Base-by-base conservation (phyloP, 2,113 vertebrate genomes). In the Amia ocellicauda region DNA sequence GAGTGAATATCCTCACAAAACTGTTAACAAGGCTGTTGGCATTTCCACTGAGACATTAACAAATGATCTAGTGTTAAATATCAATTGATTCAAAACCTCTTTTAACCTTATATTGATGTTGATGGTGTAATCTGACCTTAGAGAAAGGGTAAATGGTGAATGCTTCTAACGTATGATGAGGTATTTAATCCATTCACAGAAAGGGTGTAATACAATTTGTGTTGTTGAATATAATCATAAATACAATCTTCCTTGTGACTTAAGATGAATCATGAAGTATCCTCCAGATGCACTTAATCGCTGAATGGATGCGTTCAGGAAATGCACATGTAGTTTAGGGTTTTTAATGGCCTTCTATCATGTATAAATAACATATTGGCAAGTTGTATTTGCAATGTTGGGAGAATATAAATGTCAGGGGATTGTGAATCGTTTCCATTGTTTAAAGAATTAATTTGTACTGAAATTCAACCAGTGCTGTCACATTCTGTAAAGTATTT, bases 81-180 rank as follows among this genome's bases (percentile, higher is more conserved):
- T 70, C 69, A 75, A 81, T 80, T 83, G 74, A 80, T 82, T 78
- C 69, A 40, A 53, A 74, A 52, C 77, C 63, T 82, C 64, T 63
- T 72, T 78, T 80, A 78, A 76, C 69, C 68, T 70, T 17, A 20
- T 26, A 4, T 84, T 78, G 77, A 79, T 80, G 75, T 52, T 31
- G 60, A 66, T 67, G 64, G 49, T 70, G 81, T 73, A 63, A 63
- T 58, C 14, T 70, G 47, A 66, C 53, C 70, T 71, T 43, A 50
- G 31, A 53, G n/a, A 69, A 69, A 63, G 49, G 24, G 57, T 61
- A 50, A 53, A 19, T 36, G 11, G 31, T 36, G 11, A 36, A 36
- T 36, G 31, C 31, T 36, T 1, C 31, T 36, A 36, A 36, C 31
- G 2, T 11, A 36, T 36, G 5, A 36, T 36, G 31, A 36, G 31